phyloP scores from a whole-genome alignment of 2,113 vertebrate species.

The Lepidothrix coronata region DNA sequence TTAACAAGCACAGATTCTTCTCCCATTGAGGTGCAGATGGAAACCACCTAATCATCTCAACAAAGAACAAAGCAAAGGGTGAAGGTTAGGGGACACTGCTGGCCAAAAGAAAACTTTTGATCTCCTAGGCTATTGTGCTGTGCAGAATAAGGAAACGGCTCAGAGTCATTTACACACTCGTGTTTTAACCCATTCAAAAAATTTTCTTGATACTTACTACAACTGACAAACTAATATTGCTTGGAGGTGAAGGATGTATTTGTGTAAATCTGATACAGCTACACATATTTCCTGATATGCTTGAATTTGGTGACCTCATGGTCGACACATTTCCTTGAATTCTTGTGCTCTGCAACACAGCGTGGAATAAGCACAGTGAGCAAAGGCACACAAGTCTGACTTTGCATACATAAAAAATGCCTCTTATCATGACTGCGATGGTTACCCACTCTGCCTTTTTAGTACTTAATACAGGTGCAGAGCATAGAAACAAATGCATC shows the following conservation, averaged over 20 bases:
- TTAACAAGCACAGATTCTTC: conserved; percentile 36
- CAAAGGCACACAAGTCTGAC: neutral
- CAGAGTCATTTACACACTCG: neutral
- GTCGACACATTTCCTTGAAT: conserved; percentile 11
- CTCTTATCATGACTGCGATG: neutral
- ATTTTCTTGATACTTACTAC: neutral
- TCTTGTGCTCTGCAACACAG: neutral
- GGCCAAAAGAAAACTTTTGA: neutral
- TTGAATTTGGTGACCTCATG: neutral
- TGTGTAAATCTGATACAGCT: neutral
- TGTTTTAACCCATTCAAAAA: conserved; percentile 39
- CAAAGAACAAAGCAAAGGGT: conserved; percentile 42
- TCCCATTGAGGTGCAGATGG: neutral
- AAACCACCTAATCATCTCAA: conserved; percentile 55
- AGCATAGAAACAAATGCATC: neutral
- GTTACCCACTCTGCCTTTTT: neutral
- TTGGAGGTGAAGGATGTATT: neutral
- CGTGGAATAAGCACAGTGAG: neutral
- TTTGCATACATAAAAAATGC: neutral
- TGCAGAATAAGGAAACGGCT: neutral
- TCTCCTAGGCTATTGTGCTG: neutral
- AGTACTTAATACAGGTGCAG: neutral
- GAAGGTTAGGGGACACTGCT: conserved; percentile 13
- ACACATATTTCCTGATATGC: conserved; percentile 15
- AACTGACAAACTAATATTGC: neutral